A percentile compares a stretch with the other conserved stretches of the same genome.
Evolutionary conservation across 2,113 vertebrate species (phyloP).

Genomic region (Pelecanus crispus): DNA sequence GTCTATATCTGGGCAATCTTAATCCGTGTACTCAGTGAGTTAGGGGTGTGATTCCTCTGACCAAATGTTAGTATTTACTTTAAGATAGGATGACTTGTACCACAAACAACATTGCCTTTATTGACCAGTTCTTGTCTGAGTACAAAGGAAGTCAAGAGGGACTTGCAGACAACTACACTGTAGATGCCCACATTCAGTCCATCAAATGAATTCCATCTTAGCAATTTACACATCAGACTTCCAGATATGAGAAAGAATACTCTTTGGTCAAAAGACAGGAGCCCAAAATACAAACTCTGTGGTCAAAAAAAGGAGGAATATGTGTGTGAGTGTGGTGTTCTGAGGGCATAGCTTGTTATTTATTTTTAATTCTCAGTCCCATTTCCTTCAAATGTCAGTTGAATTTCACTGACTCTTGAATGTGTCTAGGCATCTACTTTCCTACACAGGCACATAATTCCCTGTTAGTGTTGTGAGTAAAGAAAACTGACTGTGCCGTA

Average conservation of each 20-base stretch:
- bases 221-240: background rate
- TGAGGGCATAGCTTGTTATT: background rate
- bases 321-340: background rate
- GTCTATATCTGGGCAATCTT: background rate
- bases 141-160: background rate
- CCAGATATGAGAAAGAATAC: background rate
- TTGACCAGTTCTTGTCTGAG: background rate
- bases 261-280: background rate
- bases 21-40: background rate
- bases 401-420: background rate
- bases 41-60: background rate
- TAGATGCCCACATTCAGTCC: background rate
- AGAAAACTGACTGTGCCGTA: background rate
- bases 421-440: background rate
- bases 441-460: background rate
- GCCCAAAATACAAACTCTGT: fast-evolving
- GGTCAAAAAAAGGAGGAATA: background rate
- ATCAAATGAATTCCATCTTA: background rate
- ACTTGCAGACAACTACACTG: background rate
- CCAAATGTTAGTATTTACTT: background rate
- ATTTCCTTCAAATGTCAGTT: background rate
- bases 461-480: background rate
- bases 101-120: background rate
- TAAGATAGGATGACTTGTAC: background rate
- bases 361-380: background rate